These are phyloP conservation scores for Hypselothyrea guttata DNA, from an alignment of 2,888 invertebrate species.

Conservation along the genomic window DNA sequence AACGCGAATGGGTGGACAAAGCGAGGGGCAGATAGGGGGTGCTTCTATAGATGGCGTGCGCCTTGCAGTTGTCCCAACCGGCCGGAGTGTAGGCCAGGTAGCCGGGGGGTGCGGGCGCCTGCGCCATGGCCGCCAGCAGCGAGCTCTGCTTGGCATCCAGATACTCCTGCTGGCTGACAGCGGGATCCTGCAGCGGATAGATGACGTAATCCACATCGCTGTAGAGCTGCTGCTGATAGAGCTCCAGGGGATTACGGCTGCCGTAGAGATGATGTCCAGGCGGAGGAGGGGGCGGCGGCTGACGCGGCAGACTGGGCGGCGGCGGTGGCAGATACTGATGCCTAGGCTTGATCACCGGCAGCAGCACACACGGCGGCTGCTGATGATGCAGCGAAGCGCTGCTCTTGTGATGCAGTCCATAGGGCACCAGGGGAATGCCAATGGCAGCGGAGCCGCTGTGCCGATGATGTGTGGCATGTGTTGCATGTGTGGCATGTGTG, in stretches of 20 bases:
- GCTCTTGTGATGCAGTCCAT: conserved; percentile 85
- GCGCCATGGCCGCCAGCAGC: conserved; percentile 86
- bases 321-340: conserved; percentile 85
- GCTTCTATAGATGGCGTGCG: conserved; percentile 90
- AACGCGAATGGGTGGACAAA: conserved; percentile 86
- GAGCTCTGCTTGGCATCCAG: conserved; percentile 90
- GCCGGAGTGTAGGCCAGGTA: conserved; percentile 83
- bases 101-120: conserved; percentile 84
- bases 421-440: conserved; percentile 83
- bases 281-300: conserved; percentile 86
- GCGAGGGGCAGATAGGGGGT: conserved; percentile 90
- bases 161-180: conserved; percentile 94
- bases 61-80: conserved; percentile 84
- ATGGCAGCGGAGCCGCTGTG: conserved; percentile 75
- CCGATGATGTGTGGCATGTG: conserved; percentile 36
- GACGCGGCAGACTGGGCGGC: conserved; percentile 86
- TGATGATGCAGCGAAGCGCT: conserved; percentile 83
- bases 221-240: conserved; percentile 94
- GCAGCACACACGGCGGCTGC: conserved; percentile 83
- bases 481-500: not conserved
- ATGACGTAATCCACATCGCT: conserved; percentile 96
- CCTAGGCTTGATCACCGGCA: conserved; percentile 86
- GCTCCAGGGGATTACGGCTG: conserved; percentile 90
- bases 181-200: conserved; percentile 94
- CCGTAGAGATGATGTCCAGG: conserved; percentile 87